Conservation (phyloP, 1,140 invertebrate species). For the Lordiphosa stackelbergi region DNA sequence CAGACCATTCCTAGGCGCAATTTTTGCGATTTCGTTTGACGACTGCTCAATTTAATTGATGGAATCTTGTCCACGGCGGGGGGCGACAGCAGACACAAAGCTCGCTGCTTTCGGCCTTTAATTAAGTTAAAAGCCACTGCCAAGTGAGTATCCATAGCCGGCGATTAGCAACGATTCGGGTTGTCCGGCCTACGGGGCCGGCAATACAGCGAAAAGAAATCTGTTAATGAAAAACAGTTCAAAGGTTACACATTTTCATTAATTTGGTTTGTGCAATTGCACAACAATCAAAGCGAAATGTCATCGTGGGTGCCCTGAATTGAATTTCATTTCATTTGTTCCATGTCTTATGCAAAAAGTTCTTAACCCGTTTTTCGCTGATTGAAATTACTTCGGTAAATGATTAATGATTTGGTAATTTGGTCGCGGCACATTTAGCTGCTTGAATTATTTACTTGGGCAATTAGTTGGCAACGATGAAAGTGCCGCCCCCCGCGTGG, state of each 20-base stretch:
- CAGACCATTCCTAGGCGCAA: no score
- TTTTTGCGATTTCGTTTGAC: no score
- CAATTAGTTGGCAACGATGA: constrained; percentile 11
- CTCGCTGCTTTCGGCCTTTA: constrained; percentile 20
- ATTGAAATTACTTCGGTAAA: constrained; percentile 2
- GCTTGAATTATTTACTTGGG: constrained; percentile 8
- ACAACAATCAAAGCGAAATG: constrained; percentile 26
- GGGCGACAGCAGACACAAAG: constrained; percentile 2
- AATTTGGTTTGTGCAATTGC: constrained; percentile 22
- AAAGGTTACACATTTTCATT: constrained; percentile 25
- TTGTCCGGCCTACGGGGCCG: constrained; percentile 8
- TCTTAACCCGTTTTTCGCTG: constrained; percentile 2
- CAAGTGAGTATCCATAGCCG: no score
- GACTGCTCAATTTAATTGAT: constrained; percentile 55
- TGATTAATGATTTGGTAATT: constrained; percentile 13
- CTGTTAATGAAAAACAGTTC: background rate
- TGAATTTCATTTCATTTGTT: background rate
- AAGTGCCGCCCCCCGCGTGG: background rate
- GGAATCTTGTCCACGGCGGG: constrained; percentile 30
- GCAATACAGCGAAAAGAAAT: constrained; percentile 1
- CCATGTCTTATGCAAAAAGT: constrained; percentile 25
- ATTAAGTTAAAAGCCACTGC: constrained; percentile 55
- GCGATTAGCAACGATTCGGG: no score
- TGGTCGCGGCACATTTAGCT: background rate
- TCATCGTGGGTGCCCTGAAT: constrained; percentile 17